phyloP scores from a whole-genome alignment of 2,113 vertebrate genomes.

The Naja naja region DNA sequence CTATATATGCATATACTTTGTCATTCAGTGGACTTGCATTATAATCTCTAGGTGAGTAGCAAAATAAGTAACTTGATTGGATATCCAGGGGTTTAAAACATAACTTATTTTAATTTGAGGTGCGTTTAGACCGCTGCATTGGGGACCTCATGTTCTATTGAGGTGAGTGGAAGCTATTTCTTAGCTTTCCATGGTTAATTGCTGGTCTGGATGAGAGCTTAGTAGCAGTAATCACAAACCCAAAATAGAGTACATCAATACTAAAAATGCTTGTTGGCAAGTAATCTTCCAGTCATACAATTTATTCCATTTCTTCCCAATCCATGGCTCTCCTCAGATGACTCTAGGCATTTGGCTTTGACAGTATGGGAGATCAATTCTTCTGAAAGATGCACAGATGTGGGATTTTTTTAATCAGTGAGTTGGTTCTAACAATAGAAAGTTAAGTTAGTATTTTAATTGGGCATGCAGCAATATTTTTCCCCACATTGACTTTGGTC shows the following conservation, averaged over 20 bases:
- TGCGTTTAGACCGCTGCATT: background rate
- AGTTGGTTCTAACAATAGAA: background rate
- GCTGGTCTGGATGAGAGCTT: constrained; percentile 34
- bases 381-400: background rate
- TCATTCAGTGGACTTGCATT: constrained; percentile 51
- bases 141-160: too few relatives aligned
- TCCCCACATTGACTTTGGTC: background rate
- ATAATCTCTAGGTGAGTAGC: constrained; percentile 55
- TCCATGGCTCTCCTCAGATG: background rate
- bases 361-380: background rate
- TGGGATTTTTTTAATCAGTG: background rate
- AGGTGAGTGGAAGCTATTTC: background rate
- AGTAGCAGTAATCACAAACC: constrained; percentile 27
- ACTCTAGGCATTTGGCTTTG: background rate
- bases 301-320: background rate
- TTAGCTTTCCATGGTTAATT: background rate
- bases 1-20: background rate
- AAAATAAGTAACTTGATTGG: constrained; percentile 56
- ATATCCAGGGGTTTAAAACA: constrained; percentile 63
- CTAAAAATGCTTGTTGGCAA: background rate
- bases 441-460: constrained; percentile 4
- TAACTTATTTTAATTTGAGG: constrained; percentile 56
- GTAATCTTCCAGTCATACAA: background rate
- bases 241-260: constrained; percentile 12
- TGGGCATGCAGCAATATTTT: background rate